These are phyloP conservation scores for Pao palembangensis DNA, from an alignment of 2,113 vertebrate genomes.

Conservation along the genomic window DNA sequence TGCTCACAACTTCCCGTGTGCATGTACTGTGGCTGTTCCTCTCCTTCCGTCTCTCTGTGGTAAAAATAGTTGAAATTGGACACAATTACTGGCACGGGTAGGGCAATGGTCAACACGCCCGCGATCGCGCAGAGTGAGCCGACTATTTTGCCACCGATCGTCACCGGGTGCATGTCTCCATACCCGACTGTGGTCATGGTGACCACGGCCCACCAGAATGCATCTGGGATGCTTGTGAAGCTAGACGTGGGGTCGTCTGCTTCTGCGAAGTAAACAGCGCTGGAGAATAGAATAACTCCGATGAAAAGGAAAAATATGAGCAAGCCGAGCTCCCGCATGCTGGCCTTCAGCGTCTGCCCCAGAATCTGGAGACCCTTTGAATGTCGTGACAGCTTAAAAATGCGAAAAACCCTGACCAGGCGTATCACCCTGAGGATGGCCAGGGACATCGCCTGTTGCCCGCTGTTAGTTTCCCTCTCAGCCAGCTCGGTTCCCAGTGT, in stretches of 20 bases:
- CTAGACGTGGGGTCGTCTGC: conserved; percentile 92
- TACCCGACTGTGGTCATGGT: conserved; percentile 99
- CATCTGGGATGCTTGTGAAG: conserved; percentile 96
- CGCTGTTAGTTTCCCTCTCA: conserved; percentile 84
- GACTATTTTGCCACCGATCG: conserved; percentile 96
- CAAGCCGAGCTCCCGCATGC: conserved; percentile 92
- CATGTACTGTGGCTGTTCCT: conserved; percentile 90
- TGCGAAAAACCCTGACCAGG: conserved; percentile 92
- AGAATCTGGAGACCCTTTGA: conserved; percentile 97
- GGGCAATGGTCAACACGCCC: conserved; percentile 92
- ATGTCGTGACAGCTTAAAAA: conserved; percentile 96
- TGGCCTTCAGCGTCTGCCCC: conserved; percentile 95
- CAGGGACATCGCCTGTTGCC: conserved; percentile 96
- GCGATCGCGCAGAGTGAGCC: conserved; percentile 95
- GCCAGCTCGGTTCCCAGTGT: conserved; percentile 95
- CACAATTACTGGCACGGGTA: conserved; percentile 96
- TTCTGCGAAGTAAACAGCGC: conserved; percentile 95
- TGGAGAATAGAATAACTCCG: conserved; percentile 96
- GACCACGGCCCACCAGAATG: conserved; percentile 99
- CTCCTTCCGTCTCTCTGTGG: conserved; percentile 93
- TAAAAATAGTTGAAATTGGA: conserved; percentile 99
- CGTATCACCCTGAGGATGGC: conserved; percentile 95
- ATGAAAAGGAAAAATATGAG: conserved; percentile 98
- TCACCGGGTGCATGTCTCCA: conserved; percentile 97
- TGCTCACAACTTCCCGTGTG: conserved; percentile 89